Conservation (phyloP, 2,888 invertebrate genomes). For the Ennomos quercinarius region DNA sequence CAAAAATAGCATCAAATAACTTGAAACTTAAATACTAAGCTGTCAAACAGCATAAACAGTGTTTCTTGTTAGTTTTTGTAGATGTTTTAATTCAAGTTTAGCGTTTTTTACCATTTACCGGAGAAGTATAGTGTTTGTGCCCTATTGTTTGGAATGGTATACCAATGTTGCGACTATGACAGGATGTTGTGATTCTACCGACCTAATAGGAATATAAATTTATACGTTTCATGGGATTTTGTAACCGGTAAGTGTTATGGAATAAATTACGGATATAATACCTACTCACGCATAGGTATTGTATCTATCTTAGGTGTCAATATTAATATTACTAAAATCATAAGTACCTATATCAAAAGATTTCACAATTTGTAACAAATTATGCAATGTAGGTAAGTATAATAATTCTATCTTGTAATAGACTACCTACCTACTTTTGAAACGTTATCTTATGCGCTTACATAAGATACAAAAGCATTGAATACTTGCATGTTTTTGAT, state of each 20-base stretch:
- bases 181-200: conserved; percentile 72
- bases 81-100: conserved; percentile 45
- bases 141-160: conserved; percentile 68
- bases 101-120: conserved; percentile 49
- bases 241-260: conserved; percentile 65
- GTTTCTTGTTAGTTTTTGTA: conserved; percentile 4
- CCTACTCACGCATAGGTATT: too few relatives aligned
- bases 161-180: conserved; percentile 66
- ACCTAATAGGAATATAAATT: conserved; percentile 62
- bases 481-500: too few relatives aligned
- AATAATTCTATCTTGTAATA: too few relatives aligned
- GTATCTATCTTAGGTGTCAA: too few relatives aligned
- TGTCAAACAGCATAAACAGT: conserved; percentile 26
- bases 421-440: too few relatives aligned
- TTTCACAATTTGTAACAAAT: too few relatives aligned
- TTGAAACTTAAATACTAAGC: conserved; percentile 27
- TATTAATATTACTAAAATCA: too few relatives aligned
- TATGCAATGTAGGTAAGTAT: too few relatives aligned
- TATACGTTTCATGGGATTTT: conserved; percentile 75
- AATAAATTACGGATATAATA: not conserved
- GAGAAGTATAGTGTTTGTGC: conserved; percentile 61
- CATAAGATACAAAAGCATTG: not conserved
- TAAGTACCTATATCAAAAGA: too few relatives aligned
- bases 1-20: conserved; percentile 29
- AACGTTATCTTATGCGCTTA: not conserved